A percentile compares a stretch with the other conserved stretches of the same genome.
These are phyloP conservation scores for Megaceryle maxima DNA, from an alignment of 2,113 vertebrate species.

Conservation along the genomic window DNA sequence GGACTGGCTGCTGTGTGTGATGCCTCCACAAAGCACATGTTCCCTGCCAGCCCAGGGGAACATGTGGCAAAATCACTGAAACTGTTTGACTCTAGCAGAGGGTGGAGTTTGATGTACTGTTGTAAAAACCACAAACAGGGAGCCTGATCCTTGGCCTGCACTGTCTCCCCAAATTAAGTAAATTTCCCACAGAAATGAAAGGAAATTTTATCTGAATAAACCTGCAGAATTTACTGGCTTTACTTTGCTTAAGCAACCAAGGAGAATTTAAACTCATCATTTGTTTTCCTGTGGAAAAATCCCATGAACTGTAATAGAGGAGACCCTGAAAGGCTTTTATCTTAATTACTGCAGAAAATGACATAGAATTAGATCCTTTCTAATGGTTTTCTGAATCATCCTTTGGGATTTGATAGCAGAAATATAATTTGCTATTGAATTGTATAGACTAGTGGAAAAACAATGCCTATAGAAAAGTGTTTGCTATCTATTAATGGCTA, in stretches of 20 bases:
- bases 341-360: conserved; percentile 61
- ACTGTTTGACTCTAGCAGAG: background rate
- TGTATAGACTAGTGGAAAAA: conserved; percentile 33
- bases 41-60: background rate
- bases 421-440: conserved; percentile 28
- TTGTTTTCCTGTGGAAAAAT: conserved; percentile 47
- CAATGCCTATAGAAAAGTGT: conserved; percentile 20
- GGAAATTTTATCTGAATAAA: conserved; percentile 3
- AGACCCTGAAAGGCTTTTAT: conserved; percentile 51
- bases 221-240: background rate
- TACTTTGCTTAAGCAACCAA: background rate
- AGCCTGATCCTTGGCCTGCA: background rate
- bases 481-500: conserved; percentile 10
- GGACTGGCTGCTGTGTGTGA: background rate
- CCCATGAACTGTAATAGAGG: conserved; percentile 20
- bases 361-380: conserved; percentile 50
- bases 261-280: conserved; percentile 34
- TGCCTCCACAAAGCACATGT: background rate
- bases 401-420: conserved; percentile 36
- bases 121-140: background rate
- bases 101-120: background rate
- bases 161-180: background rate
- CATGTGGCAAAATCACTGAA: background rate
- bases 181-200: background rate
- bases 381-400: conserved; percentile 46